Evolutionary conservation across 2,888 invertebrate genomes (phyloP).

Genomic region (Hypena proboscidalis): DNA sequence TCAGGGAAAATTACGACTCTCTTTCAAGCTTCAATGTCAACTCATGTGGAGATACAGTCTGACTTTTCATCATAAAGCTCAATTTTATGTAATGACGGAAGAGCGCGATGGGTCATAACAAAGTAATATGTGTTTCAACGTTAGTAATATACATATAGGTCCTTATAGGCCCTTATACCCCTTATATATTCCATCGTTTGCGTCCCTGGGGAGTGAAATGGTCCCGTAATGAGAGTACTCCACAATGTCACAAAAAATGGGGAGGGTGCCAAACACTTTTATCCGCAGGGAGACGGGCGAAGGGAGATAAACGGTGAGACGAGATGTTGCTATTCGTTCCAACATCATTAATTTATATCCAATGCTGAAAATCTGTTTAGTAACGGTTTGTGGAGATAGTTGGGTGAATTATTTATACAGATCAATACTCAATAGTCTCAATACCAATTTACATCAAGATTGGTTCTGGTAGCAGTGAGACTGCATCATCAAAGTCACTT

Average conservation of each 20-base stretch:
- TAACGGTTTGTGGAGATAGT: no score
- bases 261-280: conserved; percentile 61
- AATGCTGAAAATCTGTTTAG: background rate
- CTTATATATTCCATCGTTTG: conserved; percentile 59
- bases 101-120: background rate
- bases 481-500: no score
- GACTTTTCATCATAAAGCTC: conserved; percentile 3
- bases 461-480: no score
- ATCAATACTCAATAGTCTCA: no score
- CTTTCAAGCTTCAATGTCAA: no score
- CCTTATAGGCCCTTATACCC: background rate
- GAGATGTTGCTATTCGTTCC: conserved; percentile 16
- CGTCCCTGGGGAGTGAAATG: conserved; percentile 63
- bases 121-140: background rate
- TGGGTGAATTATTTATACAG: no score
- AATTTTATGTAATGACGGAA: background rate
- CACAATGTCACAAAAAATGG: conserved; percentile 57
- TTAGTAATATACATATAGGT: conserved; percentile 4
- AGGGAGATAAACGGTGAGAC: conserved; percentile 32
- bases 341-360: conserved; percentile 14
- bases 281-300: conserved; percentile 38
- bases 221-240: conserved; percentile 69
- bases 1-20: no score
- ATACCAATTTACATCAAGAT: no score
- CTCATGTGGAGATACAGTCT: no score